Evolutionary conservation across 2,888 invertebrate genomes (phyloP), one percentile per base, ranked within the genome.

Genomic region (Mythimna impura): DNA sequence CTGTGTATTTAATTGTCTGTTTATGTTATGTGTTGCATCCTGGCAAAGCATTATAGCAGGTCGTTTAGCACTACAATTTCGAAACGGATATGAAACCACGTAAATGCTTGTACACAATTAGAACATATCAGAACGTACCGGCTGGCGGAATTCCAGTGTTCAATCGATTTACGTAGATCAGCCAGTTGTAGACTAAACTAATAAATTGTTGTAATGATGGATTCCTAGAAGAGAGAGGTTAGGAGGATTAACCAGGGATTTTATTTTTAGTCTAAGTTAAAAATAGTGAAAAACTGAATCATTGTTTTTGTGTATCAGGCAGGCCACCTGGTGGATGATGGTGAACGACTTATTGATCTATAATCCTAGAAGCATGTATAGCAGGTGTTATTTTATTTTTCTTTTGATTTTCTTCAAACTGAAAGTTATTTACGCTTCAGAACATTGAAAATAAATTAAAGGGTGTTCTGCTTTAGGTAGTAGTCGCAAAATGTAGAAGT

Each of bases 111-210:
- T 22, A 54, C 58, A 30, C 62, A 78, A 81, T 80, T 78, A 77
- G 58, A 82, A 66, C 60, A 17, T 61, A 57, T 43, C 12, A 14
- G 52, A 57, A 68, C 40, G 20, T 20, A 64, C 43, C 60, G 55
- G 43, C 78, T 69, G 68, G 66, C 68, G 72, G 22, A 8, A 64
- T 66, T 72, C 78, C 73, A 69, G 72, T 82, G 66, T 69, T 82
- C 66, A 22, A 72, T 65, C 36, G 58, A 9, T 58, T 63, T 63
- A 55, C 71, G 55, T 69, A 58, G 55, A 78, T 61, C 78, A 61
- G 36, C 36, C 0, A 10, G 43, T 17, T 43, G 58, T 55, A 73
- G 67, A 75, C 78, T 78, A 82, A 82, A 84, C 82, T 73, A 75
- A 78, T 82, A 72, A 78, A 76, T 68, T 76, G 10, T 1, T 43